phyloP scores from a whole-genome alignment of 2,888 invertebrate species.

The Cabera pusaria region DNA sequence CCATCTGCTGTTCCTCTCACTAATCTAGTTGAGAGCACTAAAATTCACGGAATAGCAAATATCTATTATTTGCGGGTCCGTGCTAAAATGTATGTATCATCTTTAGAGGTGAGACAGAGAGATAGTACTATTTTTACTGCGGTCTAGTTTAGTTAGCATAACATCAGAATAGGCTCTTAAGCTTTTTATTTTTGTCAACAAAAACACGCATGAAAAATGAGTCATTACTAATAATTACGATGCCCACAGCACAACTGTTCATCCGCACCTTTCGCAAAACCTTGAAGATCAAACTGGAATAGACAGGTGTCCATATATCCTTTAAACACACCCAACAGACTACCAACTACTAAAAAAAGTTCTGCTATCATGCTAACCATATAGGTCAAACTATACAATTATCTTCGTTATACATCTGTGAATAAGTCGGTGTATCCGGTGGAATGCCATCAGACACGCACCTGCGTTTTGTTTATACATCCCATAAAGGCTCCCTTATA shows the following conservation, averaged over 20 bases:
- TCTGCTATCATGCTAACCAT: slow-evolving; percentile 2
- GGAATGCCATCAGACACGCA: slow-evolving; percentile 25
- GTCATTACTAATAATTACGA: too few species aligned
- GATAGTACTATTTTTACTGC: too few species aligned
- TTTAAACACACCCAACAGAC: slow-evolving; percentile 4
- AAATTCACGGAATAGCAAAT: too few species aligned
- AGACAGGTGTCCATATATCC: slow-evolving; percentile 21
- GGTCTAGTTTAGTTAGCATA: too few species aligned
- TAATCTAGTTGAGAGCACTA: slow-evolving; percentile 3
- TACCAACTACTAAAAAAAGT: slow-evolving; percentile 7
- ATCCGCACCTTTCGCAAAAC: slow-evolving; percentile 14
- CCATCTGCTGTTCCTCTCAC: too few species aligned
- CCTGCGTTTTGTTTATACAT: slow-evolving; percentile 14
- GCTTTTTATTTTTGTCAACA: too few species aligned
- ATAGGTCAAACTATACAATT: slow-evolving; percentile 7
- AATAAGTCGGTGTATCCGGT: slow-evolving; percentile 20
- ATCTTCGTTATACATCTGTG: slow-evolving; percentile 17
- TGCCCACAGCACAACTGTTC: slow-evolving; percentile 10
- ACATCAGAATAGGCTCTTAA: too few species aligned
- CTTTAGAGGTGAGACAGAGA: too few species aligned
- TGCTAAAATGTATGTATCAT: too few species aligned
- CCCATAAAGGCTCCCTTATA: slow-evolving; percentile 13
- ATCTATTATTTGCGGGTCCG: too few species aligned
- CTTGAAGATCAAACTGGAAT: slow-evolving; percentile 9
- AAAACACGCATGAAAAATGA: too few species aligned